phyloP scores from a whole-genome alignment of 2,113 vertebrate genomes.

The Entomyzon cyanotis region DNA sequence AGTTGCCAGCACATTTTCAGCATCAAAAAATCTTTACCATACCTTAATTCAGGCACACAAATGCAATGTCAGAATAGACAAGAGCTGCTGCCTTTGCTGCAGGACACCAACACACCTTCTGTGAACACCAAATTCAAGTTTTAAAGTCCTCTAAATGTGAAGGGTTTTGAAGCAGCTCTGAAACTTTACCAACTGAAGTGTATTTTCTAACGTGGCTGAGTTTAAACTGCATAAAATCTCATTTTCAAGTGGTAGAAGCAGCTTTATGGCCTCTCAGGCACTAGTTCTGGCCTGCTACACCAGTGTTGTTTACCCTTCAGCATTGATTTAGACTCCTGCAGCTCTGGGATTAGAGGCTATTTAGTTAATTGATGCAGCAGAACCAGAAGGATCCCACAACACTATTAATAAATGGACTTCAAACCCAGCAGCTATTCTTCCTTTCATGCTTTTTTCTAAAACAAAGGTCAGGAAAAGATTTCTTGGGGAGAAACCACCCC shows the following conservation, averaged over 20 bases:
- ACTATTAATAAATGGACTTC: neutral
- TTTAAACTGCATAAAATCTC: neutral
- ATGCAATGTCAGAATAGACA: neutral
- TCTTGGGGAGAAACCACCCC: neutral
- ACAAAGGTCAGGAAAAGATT: neutral
- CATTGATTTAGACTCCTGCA: neutral
- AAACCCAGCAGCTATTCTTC: neutral
- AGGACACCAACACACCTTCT: neutral
- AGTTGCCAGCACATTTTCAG: neutral
- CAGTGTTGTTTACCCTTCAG: neutral
- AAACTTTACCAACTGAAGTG: neutral
- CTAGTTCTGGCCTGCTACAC: neutral
- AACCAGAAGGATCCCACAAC: neutral
- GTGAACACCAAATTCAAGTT: neutral
- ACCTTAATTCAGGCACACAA: neutral
- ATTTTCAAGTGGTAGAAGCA: neutral
- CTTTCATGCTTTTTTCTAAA: neutral
- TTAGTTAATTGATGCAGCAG: neutral
- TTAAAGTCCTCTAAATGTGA: neutral
- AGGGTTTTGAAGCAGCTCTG: neutral
- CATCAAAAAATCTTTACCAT: neutral
- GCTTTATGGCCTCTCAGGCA: neutral
- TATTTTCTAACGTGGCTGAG: neutral
- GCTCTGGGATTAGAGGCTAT: neutral
- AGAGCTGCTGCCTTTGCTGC: neutral